These are phyloP conservation scores for Leptonema lineaticorne DNA, from an alignment of 1,140 invertebrate genomes.

Conservation along the genomic window DNA sequence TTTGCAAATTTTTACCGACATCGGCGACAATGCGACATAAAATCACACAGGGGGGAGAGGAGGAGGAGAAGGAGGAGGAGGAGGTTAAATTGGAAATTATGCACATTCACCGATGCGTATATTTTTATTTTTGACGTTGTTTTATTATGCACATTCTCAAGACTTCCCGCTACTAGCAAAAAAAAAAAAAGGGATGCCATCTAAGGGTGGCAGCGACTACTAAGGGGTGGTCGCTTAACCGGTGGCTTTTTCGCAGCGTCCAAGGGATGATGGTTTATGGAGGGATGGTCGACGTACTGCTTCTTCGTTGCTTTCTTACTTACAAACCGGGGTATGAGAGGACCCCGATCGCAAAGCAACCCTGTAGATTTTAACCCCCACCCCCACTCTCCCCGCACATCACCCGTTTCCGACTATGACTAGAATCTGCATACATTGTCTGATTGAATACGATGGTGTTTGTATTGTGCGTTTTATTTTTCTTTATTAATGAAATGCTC, in stretches of 20 bases:
- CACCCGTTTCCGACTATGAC: too few species aligned
- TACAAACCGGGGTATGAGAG: constrained; percentile 18
- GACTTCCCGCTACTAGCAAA: background rate
- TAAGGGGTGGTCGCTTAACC: background rate
- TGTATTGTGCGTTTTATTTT: constrained; percentile 34
- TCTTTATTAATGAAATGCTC: constrained; percentile 38
- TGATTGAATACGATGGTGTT: constrained; percentile 40
- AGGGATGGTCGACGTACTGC: constrained; percentile 7
- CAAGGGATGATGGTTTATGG: background rate
- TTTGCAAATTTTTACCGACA: too few species aligned
- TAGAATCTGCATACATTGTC: constrained; percentile 41
- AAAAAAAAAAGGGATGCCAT: background rate
- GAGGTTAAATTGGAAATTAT: too few species aligned
- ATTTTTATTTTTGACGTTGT: too few species aligned
- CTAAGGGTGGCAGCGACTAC: background rate
- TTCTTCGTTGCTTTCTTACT: constrained; percentile 32
- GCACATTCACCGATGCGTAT: too few species aligned
- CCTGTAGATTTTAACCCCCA: too few species aligned
- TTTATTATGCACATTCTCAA: constrained; percentile 4
- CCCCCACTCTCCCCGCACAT: too few species aligned
- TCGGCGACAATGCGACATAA: too few species aligned
- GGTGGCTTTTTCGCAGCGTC: background rate
- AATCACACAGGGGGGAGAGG: too few species aligned
- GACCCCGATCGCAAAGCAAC: too few species aligned
- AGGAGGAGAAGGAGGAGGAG: too few species aligned